These are phyloP conservation scores for Octonoba sinensis DNA, from an alignment of 2,888 invertebrate species.

Conservation along the genomic window DNA sequence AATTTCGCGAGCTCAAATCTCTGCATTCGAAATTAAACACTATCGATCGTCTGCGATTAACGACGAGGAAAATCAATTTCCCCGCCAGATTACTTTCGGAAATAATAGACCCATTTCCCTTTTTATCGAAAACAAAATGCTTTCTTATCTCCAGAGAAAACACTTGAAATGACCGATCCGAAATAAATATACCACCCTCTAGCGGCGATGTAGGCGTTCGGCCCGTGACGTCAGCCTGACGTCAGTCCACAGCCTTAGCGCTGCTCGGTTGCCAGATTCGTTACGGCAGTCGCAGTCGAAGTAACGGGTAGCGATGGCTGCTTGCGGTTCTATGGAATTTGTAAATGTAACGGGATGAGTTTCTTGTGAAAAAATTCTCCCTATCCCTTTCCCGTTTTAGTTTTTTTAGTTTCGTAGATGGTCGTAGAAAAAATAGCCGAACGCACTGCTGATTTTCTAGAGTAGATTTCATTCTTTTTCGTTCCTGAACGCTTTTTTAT, in stretches of 20 bases:
- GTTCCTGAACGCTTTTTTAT: too few species aligned
- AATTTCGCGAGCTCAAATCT: too few species aligned
- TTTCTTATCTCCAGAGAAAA: conserved; percentile 42
- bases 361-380: conserved; percentile 4
- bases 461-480: too few species aligned
- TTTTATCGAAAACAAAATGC: conserved; percentile 52
- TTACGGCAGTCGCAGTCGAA: conserved; percentile 42
- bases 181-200: conserved; percentile 53
- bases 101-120: conserved; percentile 24
- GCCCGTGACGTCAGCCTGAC: conserved; percentile 37
- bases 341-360: conserved; percentile 37
- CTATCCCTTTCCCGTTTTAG: not conserved
- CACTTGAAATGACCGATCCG: conserved; percentile 44
- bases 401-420: not conserved
- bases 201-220: conserved; percentile 54
- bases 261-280: conserved; percentile 40
- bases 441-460: too few species aligned
- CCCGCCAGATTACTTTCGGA: conserved; percentile 6
- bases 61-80: not conserved
- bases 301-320: conserved; percentile 34
- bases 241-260: conserved; percentile 36
- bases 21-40: too few species aligned
- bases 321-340: conserved; percentile 28
- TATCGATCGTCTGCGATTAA: not conserved
- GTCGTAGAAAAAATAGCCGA: too few species aligned